Conservation (phyloP, 2,113 vertebrate species). For the Naja naja region DNA sequence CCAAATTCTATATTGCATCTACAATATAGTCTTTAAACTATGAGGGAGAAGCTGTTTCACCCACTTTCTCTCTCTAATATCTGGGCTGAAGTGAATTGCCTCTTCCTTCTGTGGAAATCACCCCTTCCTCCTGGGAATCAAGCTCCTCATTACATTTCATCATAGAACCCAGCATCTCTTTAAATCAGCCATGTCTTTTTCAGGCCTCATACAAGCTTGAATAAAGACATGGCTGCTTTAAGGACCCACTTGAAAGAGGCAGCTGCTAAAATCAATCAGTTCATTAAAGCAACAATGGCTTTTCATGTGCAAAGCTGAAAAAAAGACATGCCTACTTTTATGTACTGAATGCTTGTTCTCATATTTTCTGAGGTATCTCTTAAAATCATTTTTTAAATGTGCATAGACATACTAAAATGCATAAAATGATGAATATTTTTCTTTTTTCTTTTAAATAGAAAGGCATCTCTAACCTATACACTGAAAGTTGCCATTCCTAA, state of each 20-base stretch:
- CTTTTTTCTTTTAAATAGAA: not conserved
- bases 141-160: not conserved
- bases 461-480: not conserved
- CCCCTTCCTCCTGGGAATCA: not conserved
- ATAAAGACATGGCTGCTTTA: not conserved
- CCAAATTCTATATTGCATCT: not conserved
- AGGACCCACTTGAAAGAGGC: not conserved
- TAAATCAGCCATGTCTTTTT: not conserved
- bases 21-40: not conserved
- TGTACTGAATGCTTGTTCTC: not conserved
- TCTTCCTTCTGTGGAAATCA: not conserved
- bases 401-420: not conserved
- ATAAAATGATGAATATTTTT: not conserved
- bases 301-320: not conserved
- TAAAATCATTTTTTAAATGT: not conserved
- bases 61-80: not conserved
- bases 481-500: not conserved
- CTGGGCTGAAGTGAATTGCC: not conserved
- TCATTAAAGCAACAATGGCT: not conserved
- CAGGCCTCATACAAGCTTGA: not conserved
- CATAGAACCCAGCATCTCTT: not conserved
- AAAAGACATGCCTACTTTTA: not conserved
- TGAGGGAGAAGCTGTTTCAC: not conserved
- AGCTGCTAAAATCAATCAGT: not conserved
- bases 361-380: not conserved